Conservation (phyloP, 1,140 invertebrate species). For the Andricus grossulariae region DNA sequence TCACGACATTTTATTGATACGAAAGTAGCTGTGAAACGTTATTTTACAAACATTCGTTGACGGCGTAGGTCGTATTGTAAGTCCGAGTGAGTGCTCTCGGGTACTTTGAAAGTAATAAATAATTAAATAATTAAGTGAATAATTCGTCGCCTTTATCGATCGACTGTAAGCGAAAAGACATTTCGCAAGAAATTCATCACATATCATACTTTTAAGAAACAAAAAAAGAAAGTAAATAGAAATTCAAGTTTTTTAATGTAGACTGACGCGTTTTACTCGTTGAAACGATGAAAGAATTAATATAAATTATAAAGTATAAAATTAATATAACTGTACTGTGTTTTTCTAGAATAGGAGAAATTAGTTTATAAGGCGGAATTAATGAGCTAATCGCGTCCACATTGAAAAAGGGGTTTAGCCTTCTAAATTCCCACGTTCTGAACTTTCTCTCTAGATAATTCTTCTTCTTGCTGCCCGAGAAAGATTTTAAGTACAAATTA, state of each 20-base stretch:
- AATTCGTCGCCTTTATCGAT: slow-evolving; percentile 26
- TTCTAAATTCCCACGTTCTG: neutral
- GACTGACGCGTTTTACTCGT: slow-evolving; percentile 19
- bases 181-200: slow-evolving; percentile 23
- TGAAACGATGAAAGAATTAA: slow-evolving; percentile 14
- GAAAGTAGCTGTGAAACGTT: slow-evolving; percentile 16
- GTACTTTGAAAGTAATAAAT: slow-evolving; percentile 16
- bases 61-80: slow-evolving; percentile 19
- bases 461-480: slow-evolving; percentile 13
- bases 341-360: slow-evolving; percentile 22
- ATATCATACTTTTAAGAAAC: slow-evolving; percentile 17
- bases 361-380: slow-evolving; percentile 21
- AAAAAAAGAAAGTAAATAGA: slow-evolving; percentile 15
- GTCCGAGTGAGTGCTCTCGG: slow-evolving; percentile 11
- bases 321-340: slow-evolving; percentile 14
- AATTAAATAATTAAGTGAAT: neutral
- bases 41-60: slow-evolving; percentile 31
- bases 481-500: slow-evolving; percentile 25
- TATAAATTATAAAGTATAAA: neutral
- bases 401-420: slow-evolving; percentile 19
- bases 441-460: slow-evolving; percentile 23
- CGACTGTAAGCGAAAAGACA: slow-evolving; percentile 21
- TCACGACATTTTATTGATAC: slow-evolving; percentile 25
- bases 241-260: slow-evolving; percentile 17
- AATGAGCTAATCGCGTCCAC: slow-evolving; percentile 9